Percentiles rank a stretch among this genome's conserved stretches.
Conservation (phyloP, 2,113 vertebrate genomes). For the Trichomycterus rosablanca region DNA sequence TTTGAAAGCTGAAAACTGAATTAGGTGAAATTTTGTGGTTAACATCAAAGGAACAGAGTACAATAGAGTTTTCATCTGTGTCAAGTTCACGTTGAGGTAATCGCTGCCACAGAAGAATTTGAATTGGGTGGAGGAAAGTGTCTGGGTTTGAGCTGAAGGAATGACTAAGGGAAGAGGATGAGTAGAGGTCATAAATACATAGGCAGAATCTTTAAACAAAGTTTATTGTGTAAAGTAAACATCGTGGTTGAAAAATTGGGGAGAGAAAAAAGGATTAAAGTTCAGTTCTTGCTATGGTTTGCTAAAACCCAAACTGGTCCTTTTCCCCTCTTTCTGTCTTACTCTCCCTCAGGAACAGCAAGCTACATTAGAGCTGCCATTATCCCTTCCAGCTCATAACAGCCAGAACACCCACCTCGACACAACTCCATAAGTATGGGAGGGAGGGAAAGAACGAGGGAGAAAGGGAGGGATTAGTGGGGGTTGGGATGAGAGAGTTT, state of each 20-base stretch:
- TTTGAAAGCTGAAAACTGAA: background rate
- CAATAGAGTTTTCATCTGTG: background rate
- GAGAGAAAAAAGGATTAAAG: conserved; percentile 41
- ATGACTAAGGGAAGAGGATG: conserved; percentile 40
- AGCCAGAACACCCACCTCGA: conserved; percentile 83
- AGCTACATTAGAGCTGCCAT: conserved; percentile 78
- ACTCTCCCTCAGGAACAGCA: conserved; percentile 62
- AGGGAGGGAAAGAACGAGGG: conserved; percentile 45
- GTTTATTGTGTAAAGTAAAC: conserved; percentile 66
- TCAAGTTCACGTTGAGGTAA: conserved; percentile 4
- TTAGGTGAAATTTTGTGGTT: background rate
- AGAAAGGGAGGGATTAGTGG: conserved; percentile 49
- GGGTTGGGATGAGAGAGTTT: conserved; percentile 28
- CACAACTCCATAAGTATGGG: conserved; percentile 56
- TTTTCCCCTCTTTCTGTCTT: conserved; percentile 15
- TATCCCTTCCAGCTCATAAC: conserved; percentile 83
- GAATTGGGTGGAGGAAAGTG: conserved; percentile 36
- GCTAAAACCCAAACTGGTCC: conserved; percentile 48
- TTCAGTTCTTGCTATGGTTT: conserved; percentile 54
- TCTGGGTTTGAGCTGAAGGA: conserved; percentile 17
- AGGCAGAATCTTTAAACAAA: conserved; percentile 65
- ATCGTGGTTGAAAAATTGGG: conserved; percentile 46
- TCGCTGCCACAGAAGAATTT: conserved; percentile 3
- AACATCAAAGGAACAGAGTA: conserved; percentile 1
- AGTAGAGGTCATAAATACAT: conserved; percentile 66